Percentiles rank a stretch among this genome's conserved stretches.
These are phyloP conservation scores for Pseudocheirus occidentalis DNA, from an alignment of 2,797 vertebrate genomes.

Conservation along the genomic window DNA sequence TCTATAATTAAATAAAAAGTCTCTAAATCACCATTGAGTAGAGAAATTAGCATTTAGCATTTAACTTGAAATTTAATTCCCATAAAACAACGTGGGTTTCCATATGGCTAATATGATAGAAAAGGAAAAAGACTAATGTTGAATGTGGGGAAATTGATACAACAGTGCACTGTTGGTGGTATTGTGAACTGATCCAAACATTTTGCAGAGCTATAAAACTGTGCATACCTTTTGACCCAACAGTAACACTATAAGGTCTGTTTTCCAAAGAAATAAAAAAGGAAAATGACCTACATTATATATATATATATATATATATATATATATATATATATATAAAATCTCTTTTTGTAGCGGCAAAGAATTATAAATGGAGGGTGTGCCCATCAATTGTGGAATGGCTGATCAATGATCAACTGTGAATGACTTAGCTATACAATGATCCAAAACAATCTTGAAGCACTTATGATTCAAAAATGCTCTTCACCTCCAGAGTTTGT, in stretches of 20 bases:
- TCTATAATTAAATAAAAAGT: no score
- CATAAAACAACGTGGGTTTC: no score
- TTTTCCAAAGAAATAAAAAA: no score
- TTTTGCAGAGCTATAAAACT: neutral
- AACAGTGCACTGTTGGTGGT: neutral
- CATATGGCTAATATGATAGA: neutral
- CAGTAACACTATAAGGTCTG: neutral
- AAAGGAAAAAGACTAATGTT: neutral
- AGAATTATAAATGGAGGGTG: neutral
- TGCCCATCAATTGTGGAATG: neutral
- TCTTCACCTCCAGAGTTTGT: neutral
- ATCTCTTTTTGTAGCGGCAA: neutral
- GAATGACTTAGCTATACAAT: no score
- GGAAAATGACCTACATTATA: neutral
- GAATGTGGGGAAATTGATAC: neutral
- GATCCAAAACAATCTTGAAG: neutral
- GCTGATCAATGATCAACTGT: neutral
- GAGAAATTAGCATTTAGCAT: neutral
- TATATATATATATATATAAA: no score
- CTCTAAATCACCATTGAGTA: neutral
- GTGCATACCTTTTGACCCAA: no score
- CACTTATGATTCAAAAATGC: neutral
- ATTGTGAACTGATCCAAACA: neutral
- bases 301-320: no score
- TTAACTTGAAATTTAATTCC: no score